Evolutionary conservation across 2,888 invertebrate species (phyloP).

Genomic region (Spisula solida): DNA sequence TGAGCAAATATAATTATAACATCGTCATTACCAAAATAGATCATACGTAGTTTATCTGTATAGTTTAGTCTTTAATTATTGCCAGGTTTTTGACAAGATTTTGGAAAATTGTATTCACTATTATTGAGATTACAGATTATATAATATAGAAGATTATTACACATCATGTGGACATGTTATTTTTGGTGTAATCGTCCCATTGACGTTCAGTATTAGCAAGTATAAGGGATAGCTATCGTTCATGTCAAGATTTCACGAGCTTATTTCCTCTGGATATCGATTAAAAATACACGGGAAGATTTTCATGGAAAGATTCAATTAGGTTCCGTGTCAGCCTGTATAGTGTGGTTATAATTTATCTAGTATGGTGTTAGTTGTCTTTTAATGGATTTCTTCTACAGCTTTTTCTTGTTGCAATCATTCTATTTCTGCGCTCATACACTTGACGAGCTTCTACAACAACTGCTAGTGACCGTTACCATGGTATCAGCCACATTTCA

Average conservation of each 20-base stretch:
- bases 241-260: slow-evolving; percentile 1
- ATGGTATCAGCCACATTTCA: background rate
- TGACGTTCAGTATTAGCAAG: background rate
- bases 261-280: slow-evolving; percentile 42
- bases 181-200: background rate
- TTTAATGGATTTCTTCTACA: background rate
- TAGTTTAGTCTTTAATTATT: no score
- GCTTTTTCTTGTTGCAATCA: background rate
- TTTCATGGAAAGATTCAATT: slow-evolving; percentile 41
- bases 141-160: background rate
- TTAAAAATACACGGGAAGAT: slow-evolving; percentile 29
- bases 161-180: background rate
- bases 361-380: background rate
- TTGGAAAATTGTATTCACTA: background rate
- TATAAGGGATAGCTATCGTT: background rate
- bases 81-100: background rate
- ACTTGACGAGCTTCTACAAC: background rate
- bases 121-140: background rate
- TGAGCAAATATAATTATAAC: no score
- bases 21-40: no score
- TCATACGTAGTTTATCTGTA: no score
- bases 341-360: background rate
- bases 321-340: background rate
- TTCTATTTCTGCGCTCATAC: background rate
- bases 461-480: background rate